A percentile compares a stretch with the other conserved stretches of the same genome.
phyloP scores from a whole-genome alignment of 37 sponge, comb jelly and placozoan species.

The Agelas oroides region DNA sequence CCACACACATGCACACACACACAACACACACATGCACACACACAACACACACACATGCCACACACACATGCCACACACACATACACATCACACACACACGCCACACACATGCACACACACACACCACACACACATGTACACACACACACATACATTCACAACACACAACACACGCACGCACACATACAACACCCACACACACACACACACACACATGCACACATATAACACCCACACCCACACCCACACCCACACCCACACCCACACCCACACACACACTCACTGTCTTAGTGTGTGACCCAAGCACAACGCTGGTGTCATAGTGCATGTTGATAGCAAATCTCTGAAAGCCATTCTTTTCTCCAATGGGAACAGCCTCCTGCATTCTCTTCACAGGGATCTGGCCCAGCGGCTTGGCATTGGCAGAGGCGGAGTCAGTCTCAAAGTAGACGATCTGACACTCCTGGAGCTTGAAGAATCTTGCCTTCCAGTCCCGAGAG shows the following conservation, averaged over 20 bases:
- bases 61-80: constrained; percentile 2
- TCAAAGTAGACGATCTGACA: constrained; percentile 42
- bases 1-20: too few relatives aligned
- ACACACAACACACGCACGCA: not conserved
- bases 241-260: not conserved
- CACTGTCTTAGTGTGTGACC: constrained; percentile 17
- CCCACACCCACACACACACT: constrained; percentile 4
- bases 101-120: not conserved
- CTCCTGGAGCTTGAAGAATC: constrained; percentile 32
- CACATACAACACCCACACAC: not conserved
- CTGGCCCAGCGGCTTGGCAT: constrained; percentile 7
- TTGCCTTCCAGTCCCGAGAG: constrained; percentile 37
- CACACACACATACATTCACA: not conserved
- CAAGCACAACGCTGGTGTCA: constrained; percentile 40
- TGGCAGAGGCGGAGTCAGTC: not conserved
- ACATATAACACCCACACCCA: not conserved
- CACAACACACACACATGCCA: not conserved
- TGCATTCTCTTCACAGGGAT: constrained; percentile 19
- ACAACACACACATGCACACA: not conserved
- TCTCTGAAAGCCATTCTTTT: constrained; percentile 29
- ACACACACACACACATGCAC: not conserved
- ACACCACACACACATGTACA: not conserved
- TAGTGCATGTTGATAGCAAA: constrained; percentile 37
- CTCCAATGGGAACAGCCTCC: constrained; percentile 19
- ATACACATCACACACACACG: not conserved